Conservation (phyloP, 2,797 vertebrate genomes). For the Liasis olivaceus region DNA sequence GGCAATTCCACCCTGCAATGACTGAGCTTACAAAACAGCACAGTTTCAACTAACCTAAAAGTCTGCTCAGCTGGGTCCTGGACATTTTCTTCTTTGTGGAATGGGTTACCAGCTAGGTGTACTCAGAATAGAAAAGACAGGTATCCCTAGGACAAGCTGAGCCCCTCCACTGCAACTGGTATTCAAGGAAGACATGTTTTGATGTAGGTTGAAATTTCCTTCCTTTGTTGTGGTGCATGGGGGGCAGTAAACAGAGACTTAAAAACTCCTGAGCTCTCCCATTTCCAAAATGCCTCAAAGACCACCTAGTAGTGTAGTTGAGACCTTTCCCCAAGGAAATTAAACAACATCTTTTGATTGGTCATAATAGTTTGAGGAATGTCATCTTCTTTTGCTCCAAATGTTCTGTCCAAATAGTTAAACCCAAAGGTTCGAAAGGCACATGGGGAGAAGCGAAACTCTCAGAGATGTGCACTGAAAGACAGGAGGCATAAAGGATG, state of each 20-base stretch:
- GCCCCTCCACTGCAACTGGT: fast-evolving
- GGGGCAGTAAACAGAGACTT: background rate
- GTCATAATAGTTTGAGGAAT: background rate
- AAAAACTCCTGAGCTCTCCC: background rate
- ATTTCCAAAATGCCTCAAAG: conserved; percentile 6
- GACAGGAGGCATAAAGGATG: conserved; percentile 57
- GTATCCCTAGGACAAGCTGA: background rate
- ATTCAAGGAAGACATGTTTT: background rate
- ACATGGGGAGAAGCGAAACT: conserved; percentile 31
- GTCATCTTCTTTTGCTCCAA: conserved; percentile 3
- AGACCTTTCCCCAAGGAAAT: background rate
- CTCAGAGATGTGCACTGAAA: conserved; percentile 64
- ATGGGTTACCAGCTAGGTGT: background rate
- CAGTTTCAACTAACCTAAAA: background rate
- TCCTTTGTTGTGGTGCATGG: background rate
- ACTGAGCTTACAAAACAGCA: background rate
- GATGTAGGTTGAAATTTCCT: background rate
- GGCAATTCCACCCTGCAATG: background rate
- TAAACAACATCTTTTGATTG: background rate
- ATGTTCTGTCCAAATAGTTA: conserved; percentile 17
- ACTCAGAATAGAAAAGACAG: background rate
- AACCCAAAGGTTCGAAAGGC: conserved; percentile 22
- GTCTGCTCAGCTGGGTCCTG: background rate
- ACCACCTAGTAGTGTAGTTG: background rate
- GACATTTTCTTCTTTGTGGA: background rate